These are phyloP conservation scores for Dasyornis broadbenti DNA, from an alignment of 2,113 vertebrate genomes.

Conservation along the genomic window DNA sequence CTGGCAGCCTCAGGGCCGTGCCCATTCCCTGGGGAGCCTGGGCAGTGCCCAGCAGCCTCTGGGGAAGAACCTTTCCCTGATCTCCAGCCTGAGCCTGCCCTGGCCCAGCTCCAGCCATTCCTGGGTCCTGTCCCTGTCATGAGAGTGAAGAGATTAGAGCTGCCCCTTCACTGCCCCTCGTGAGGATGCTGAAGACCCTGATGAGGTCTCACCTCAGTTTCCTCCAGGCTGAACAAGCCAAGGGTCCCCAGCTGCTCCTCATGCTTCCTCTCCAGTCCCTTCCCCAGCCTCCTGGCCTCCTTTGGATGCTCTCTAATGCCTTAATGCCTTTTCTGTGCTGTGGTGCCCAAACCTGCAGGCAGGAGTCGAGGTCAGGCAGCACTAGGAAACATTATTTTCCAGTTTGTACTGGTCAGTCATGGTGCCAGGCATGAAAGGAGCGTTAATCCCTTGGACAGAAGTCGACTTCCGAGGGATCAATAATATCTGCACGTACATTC, in stretches of 20 bases:
- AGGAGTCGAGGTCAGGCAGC: rapidly evolving
- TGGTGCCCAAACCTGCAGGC: neutral
- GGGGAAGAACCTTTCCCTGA: neutral
- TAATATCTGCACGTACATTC: neutral
- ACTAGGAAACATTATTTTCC: rapidly evolving
- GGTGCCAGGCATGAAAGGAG: neutral
- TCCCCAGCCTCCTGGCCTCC: neutral
- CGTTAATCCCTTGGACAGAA: neutral
- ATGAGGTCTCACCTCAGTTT: too few relatives aligned
- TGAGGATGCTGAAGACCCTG: neutral
- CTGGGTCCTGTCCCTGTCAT: neutral
- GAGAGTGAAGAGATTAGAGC: neutral
- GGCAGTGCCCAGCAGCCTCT: neutral
- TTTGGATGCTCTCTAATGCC: neutral
- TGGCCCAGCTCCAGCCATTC: rapidly evolving
- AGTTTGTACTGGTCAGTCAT: neutral
- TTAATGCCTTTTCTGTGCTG: rapidly evolving
- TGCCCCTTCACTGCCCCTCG: rapidly evolving
- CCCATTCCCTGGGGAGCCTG: neutral
- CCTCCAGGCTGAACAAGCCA: neutral
- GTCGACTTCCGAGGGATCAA: neutral
- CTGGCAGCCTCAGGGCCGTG: neutral
- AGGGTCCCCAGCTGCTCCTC: neutral
- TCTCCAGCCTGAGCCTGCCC: rapidly evolving
- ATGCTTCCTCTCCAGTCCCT: neutral